Conservation (phyloP, 2,113 vertebrate genomes). For the Megalops atlanticus region DNA sequence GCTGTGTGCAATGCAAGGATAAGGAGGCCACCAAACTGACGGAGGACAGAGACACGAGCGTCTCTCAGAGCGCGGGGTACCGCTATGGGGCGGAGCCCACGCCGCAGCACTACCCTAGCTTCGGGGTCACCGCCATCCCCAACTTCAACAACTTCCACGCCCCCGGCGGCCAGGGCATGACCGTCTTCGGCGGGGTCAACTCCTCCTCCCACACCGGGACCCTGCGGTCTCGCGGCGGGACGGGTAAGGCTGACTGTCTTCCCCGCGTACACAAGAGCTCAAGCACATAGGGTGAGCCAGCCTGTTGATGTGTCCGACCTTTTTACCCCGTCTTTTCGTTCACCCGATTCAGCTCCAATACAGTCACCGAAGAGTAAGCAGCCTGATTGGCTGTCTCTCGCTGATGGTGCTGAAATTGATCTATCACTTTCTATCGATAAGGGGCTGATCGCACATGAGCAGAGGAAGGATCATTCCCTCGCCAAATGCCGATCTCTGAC, state of each 20-base stretch:
- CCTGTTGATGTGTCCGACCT: too few relatives aligned
- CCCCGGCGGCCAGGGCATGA: constrained; percentile 82
- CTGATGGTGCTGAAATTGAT: too few relatives aligned
- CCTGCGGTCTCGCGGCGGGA: constrained; percentile 85
- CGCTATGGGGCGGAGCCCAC: constrained; percentile 91
- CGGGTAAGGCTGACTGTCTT: constrained; percentile 70
- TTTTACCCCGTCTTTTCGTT: too few relatives aligned
- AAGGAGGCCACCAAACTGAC: constrained; percentile 96
- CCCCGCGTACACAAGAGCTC: too few relatives aligned
- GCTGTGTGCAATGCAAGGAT: constrained; percentile 99
- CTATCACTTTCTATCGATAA: too few relatives aligned
- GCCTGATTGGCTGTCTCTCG: too few relatives aligned
- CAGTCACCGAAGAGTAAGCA: too few relatives aligned
- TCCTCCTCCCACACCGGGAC: constrained; percentile 89
- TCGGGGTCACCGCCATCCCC: constrained; percentile 88
- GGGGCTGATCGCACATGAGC: too few relatives aligned
- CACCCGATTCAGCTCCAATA: too few relatives aligned
- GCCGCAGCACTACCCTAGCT: constrained; percentile 88
- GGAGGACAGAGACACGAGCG: constrained; percentile 82
- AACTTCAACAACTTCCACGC: constrained; percentile 95
- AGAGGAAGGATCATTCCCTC: too few relatives aligned
- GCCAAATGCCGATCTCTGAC: too few relatives aligned
- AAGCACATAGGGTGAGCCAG: too few relatives aligned
- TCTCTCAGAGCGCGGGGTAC: constrained; percentile 86
- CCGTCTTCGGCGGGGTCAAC: constrained; percentile 90